These are phyloP conservation scores for Nipponia nippon DNA, from an alignment of 2,113 vertebrate species.

Conservation along the genomic window DNA sequence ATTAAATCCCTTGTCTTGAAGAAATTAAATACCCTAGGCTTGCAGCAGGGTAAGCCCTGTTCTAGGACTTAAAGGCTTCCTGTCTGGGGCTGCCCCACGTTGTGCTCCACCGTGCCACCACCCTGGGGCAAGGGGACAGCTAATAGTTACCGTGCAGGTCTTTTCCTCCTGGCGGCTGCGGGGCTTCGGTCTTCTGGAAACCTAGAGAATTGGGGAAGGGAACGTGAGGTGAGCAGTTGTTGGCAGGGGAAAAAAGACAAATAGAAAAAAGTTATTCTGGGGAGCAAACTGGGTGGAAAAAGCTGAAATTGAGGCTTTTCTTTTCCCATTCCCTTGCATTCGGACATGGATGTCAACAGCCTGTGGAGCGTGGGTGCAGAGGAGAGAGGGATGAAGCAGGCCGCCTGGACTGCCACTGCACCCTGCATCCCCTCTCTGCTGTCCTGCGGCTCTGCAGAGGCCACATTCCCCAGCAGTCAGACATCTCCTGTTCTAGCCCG, in stretches of 20 bases:
- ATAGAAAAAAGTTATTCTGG: background rate
- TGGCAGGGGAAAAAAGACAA: background rate
- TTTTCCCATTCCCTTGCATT: background rate
- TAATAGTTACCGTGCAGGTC: conserved; percentile 62
- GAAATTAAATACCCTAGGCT: background rate
- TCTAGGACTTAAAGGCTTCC: background rate
- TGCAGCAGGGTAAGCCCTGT: background rate
- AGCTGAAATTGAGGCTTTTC: background rate
- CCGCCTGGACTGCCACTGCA: fast-evolving
- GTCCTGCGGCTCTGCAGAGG: background rate
- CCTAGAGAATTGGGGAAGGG: conserved; percentile 30
- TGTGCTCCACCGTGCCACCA: background rate
- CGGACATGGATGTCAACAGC: fast-evolving
- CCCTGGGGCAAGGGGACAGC: background rate
- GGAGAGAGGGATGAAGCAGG: background rate
- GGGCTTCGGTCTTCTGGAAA: conserved; percentile 63
- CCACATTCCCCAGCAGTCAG: background rate
- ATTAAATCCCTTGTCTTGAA: background rate
- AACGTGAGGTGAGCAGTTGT: background rate
- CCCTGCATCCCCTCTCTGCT: fast-evolving
- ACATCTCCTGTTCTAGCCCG: background rate
- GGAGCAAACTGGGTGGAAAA: background rate
- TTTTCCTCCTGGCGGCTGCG: conserved; percentile 43
- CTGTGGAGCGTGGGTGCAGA: fast-evolving
- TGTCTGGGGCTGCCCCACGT: fast-evolving